These are phyloP conservation scores for Hypomecis atomaria DNA, from an alignment of 2,888 invertebrate genomes.

Conservation along the genomic window DNA sequence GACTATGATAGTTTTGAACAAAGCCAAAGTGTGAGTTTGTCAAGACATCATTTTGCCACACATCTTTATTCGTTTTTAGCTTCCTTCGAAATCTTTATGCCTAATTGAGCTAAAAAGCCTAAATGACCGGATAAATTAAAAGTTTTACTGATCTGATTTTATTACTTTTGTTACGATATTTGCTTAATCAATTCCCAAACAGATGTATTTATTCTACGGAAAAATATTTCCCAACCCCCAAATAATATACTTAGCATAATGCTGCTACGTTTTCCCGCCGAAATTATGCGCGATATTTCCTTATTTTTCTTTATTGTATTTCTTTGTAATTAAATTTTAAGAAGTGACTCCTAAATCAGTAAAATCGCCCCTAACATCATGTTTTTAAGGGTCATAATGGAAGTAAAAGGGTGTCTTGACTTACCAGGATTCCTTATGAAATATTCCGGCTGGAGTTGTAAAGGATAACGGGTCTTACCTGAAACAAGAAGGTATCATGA, in stretches of 20 bases:
- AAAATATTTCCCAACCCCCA: slow-evolving; percentile 35
- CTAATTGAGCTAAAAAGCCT: neutral
- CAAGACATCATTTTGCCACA: too few relatives aligned
- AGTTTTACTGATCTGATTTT: neutral
- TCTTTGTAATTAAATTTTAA: slow-evolving; percentile 44
- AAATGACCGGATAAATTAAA: neutral
- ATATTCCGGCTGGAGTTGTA: slow-evolving; percentile 48
- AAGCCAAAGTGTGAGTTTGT: too few relatives aligned
- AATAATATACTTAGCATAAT: slow-evolving; percentile 44
- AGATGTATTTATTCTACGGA: slow-evolving; percentile 32
- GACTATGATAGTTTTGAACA: too few relatives aligned
- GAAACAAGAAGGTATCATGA: slow-evolving; percentile 65
- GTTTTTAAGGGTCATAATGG: slow-evolving; percentile 22
- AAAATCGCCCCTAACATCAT: slow-evolving; percentile 11
- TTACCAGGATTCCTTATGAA: slow-evolving; percentile 42
- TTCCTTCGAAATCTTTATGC: too few relatives aligned
- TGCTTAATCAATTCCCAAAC: neutral
- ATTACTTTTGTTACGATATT: slow-evolving; percentile 13
- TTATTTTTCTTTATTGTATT: slow-evolving; percentile 38
- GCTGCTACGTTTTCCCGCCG: slow-evolving; percentile 32
- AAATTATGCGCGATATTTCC: slow-evolving; percentile 40
- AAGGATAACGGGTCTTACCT: slow-evolving; percentile 65
- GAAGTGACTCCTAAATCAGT: neutral
- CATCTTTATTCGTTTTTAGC: too few relatives aligned
- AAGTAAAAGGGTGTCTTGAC: slow-evolving; percentile 20